phyloP scores from a whole-genome alignment of 2,113 vertebrate genomes.

The Callionymus lyra region DNA sequence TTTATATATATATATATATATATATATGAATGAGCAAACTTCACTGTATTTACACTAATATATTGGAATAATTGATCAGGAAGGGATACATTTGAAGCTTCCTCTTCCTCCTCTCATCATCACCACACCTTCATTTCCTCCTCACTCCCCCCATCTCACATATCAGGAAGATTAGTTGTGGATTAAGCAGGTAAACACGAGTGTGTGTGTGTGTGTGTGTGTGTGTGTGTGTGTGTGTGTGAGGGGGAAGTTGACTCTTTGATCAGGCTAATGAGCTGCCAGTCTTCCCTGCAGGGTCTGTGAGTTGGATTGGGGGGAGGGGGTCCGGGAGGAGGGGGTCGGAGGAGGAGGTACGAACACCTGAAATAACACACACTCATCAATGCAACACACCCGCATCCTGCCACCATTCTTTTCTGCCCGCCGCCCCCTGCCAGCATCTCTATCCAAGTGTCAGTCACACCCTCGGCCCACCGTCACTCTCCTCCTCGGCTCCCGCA shows the following conservation, averaged over 20 bases:
- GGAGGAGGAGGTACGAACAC: slow-evolving; percentile 46
- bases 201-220: slow-evolving; percentile 22
- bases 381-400: slow-evolving; percentile 44
- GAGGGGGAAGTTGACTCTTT: slow-evolving; percentile 51
- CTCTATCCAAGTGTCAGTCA: slow-evolving; percentile 60
- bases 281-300: slow-evolving; percentile 46
- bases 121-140: slow-evolving; percentile 47
- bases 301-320: slow-evolving; percentile 31
- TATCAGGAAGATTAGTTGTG: slow-evolving; percentile 45
- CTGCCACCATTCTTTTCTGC: slow-evolving; percentile 47
- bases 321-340: no score
- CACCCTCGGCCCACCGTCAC: slow-evolving; percentile 36
- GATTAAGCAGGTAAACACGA: slow-evolving; percentile 56
- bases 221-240: slow-evolving; percentile 21
- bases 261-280: slow-evolving; percentile 66
- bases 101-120: slow-evolving; percentile 22
- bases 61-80: slow-evolving; percentile 7
- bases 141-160: slow-evolving; percentile 50
- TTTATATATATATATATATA: no score
- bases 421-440: slow-evolving; percentile 42
- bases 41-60: neutral
- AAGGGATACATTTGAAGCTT: slow-evolving; percentile 4
- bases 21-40: no score
- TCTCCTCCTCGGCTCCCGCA: slow-evolving; percentile 38
- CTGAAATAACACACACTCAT: slow-evolving; percentile 58